These are phyloP conservation scores for Agelaius tricolor DNA, from an alignment of 2,113 vertebrate genomes.

Conservation along the genomic window DNA sequence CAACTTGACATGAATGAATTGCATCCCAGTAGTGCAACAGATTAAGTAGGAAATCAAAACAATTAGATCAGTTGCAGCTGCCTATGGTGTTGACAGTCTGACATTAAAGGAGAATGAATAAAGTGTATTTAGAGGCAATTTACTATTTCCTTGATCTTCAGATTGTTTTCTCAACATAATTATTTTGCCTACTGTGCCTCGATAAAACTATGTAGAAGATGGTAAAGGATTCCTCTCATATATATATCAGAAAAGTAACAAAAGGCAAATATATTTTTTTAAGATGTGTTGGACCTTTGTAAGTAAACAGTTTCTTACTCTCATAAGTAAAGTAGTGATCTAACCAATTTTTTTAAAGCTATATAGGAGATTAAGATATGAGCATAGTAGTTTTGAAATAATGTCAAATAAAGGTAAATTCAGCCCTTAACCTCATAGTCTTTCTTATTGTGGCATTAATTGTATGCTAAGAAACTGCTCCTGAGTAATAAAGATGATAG, in stretches of 20 bases:
- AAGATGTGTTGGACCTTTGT: neutral
- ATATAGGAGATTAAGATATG: fast-evolving
- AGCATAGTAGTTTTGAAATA: neutral
- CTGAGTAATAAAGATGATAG: neutral
- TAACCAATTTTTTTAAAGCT: neutral
- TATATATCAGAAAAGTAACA: neutral
- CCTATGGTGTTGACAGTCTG: neutral
- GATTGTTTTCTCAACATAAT: neutral
- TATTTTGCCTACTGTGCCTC: neutral
- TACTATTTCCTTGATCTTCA: neutral
- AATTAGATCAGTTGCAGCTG: neutral
- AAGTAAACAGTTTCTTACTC: neutral
- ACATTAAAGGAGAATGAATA: neutral
- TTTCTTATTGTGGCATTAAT: neutral
- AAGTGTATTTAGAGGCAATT: neutral
- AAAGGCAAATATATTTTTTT: neutral
- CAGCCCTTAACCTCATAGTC: neutral
- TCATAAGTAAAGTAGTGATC: neutral
- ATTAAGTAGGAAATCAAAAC: neutral
- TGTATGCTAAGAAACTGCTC: neutral
- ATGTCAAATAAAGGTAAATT: neutral
- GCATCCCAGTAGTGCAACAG: neutral
- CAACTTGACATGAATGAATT: conserved; percentile 13
- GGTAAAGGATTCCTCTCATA: neutral
- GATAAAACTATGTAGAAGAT: neutral